Base-by-base conservation (phyloP, 2,888 invertebrate species). In the Drosophila mayaguana region DNA sequence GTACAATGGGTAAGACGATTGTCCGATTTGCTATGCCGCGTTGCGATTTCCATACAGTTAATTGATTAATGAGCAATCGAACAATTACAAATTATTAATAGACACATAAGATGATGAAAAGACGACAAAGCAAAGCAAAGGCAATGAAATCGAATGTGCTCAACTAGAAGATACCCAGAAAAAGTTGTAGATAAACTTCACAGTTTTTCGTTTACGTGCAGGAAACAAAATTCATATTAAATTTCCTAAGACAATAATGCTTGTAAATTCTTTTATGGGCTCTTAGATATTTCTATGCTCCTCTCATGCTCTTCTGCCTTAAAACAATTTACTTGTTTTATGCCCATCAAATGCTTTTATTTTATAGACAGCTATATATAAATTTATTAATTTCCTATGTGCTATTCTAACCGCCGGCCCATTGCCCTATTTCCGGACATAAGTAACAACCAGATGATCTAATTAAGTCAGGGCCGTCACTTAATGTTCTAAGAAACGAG, bases 401-500 rank as follows among this genome's bases (percentile, higher is more conserved):
- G 32, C 2, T n/a, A 22, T 36, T 22, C 20, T 22, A 14, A 25
- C 36, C 38, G 36, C 8, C 45, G 46, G 8, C 12, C 25, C 20
- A 32, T 34, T 63, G 38, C 11, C 60, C 48, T 18, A 50, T 42
- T 59, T 59, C 40, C 63, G 46, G 46, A 7, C 46, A 22, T 20
- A n/a, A 11, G 11, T 11, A n/a, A 16, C 3, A 16, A 25, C 18
- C n/a, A 28, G 32, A n/a, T 32, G n/a, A 48, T 48, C 32, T 20
- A 48, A 72, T 65, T 61, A 34, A 65, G 71, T 66, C 72, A 72
- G 54, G 72, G 65, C 8, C 36, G 14, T 16, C 46, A 32, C 36
- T 16, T 25, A 65, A 61, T 62, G 50, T 50, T 65, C 46, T 65
- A 28, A 14, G 5, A 12, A 54, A 48, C 59, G 48, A 42, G 66